A percentile compares a stretch with the other conserved stretches of the same genome.
phyloP scores from a whole-genome alignment of 2,888 invertebrate genomes.

The Cheilosia vernalis region DNA sequence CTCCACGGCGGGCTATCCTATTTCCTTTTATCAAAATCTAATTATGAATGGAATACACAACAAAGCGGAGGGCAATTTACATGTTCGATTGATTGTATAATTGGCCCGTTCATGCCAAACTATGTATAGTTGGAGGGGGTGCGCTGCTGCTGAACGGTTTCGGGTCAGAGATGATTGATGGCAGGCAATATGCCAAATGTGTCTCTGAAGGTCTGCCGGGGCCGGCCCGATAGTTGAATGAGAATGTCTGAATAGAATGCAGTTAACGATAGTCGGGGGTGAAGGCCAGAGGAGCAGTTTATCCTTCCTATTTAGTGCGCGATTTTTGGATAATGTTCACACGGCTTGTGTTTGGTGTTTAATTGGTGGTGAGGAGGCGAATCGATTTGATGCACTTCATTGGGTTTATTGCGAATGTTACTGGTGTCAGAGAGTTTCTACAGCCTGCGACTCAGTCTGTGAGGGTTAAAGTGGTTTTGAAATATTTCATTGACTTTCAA shows the following conservation, averaged over 20 bases:
- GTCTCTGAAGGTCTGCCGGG: conserved; percentile 19
- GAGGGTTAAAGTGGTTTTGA: too few species aligned
- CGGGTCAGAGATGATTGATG: conserved; percentile 62
- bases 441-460: too few species aligned
- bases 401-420: too few species aligned
- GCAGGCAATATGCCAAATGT: conserved; percentile 52
- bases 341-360: conserved; percentile 7
- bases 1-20: conserved; percentile 20
- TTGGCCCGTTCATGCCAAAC: conserved; percentile 44
- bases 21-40: conserved; percentile 68
- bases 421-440: too few species aligned
- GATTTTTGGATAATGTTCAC: neutral
- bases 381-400: too few species aligned
- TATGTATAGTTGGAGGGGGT: neutral
- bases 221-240: conserved; percentile 4
- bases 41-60: conserved; percentile 42
- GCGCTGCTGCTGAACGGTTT: neutral
- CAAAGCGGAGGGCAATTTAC: conserved; percentile 58
- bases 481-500: too few species aligned
- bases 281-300: neutral
- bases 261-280: conserved; percentile 26
- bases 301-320: neutral
- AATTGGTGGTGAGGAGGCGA: too few species aligned
- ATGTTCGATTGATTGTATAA: conserved; percentile 72
- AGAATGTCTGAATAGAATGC: conserved; percentile 18